Evolutionary conservation across 2,888 invertebrate genomes (phyloP), one percentile per base, ranked within the genome.

Genomic region (Sturmia bella): DNA sequence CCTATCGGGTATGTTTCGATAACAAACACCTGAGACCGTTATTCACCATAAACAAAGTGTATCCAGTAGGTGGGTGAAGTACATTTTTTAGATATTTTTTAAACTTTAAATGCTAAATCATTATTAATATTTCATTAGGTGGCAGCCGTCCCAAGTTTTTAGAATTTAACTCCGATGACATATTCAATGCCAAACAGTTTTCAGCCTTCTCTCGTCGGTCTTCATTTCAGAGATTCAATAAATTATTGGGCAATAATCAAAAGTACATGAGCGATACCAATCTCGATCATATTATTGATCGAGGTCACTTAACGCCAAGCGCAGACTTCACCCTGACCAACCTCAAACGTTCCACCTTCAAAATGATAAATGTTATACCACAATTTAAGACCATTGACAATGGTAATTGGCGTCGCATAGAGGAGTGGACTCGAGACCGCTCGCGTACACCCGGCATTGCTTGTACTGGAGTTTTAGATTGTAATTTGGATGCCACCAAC

Each of bases 321-420:
- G 89, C 88, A 0, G 92, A 92, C 86, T 91, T 91, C 80, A 87
- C 91, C 19, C 91, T 89, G 82, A 89, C 86, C 1, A 83, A 87
- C 1, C 89, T 92, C 69, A 92, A 92, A 78, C 85, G 86, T 13
- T 89, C 91, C 0, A 92, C 92, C 0, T 92, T 91, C 86, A 91
- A 91, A 73, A 92, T 91, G 84, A 87, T 92, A 2, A 92, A 92
- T 85, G 90, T 88, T 0, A 91, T 91, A 0, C 92, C 92, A 0
- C 92, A 92, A 81, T 92, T 92, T 92, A 90, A 91, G 83, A 89
- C 89, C 0, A 92, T 93, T 84, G 93, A 93, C 84, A 91, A 88
- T 0, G 91, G 91, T 4, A 93, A 93, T 85, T 93, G 93, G 93
- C 87, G 90, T 50, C 77, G 84, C 0, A 86, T 92, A 32, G 93